Base-by-base conservation (phyloP, 2,888 invertebrate genomes). In the Diogma glabrata region DNA sequence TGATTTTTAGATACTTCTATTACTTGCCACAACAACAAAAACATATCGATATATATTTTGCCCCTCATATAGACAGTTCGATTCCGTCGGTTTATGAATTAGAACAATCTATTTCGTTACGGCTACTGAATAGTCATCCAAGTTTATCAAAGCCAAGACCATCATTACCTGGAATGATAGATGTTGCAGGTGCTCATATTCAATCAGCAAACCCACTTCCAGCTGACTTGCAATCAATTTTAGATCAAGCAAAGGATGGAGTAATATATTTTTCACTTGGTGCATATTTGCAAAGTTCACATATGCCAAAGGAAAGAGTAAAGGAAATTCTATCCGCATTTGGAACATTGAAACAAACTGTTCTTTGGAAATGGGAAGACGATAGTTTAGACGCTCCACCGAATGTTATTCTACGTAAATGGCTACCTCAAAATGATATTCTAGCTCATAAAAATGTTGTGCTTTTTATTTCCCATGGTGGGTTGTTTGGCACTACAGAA, bases 391-490 rank as follows among this genome's bases (percentile, higher is more conserved):
- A 69, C 33, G 53, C 71, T 47, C 70, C 74, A 0, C 3, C 61
- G 2, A 74, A 74, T 60, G 65, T 77, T 0, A 66, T 71, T 60
- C 61, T 74, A 3, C 57, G 62, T 28, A 71, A 72, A 57, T 77
- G 76, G 76, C 62, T 75, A 57, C 76, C 76, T 2, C 77, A 77
- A 60, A 70, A 70, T 52, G 75, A 74, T 54, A 67, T 77, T 46
- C 53, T 69, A 55, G 72, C 69, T 2, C 71, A 73, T 60, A 63
- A 62, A 1, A 72, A 72, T 58, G 60, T 72, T 0, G 65, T 66
- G 45, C 52, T 72, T 0, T 73, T 73, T 56, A 72, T 73, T 17
- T 67, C 70, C 3, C 72, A 73, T 53, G 73, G 72, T 10, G 72
- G 72, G 23, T 58, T 69, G 16, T 65, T 72, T 49, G 70, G 72